These are phyloP conservation scores for Buceros bicornis DNA, from an alignment of 2,797 vertebrate genomes.

Conservation along the genomic window DNA sequence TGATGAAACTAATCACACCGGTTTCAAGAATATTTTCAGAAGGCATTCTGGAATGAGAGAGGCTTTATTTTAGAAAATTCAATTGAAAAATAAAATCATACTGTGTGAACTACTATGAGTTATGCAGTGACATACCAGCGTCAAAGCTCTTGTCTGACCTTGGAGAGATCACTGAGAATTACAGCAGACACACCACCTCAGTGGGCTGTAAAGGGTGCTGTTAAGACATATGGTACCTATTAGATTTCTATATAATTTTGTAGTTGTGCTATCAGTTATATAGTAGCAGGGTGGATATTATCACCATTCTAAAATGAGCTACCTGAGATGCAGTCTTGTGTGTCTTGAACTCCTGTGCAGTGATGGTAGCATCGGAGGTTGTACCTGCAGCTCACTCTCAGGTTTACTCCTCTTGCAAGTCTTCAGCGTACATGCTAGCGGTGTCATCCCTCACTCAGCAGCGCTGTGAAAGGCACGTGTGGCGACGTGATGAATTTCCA, in stretches of 20 bases:
- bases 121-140: background rate
- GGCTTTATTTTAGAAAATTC: background rate
- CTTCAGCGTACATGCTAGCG: background rate
- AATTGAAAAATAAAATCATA: background rate
- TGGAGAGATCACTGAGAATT: background rate
- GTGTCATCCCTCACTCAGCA: background rate
- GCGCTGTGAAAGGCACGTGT: background rate
- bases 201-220: background rate
- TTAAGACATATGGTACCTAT: background rate
- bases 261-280: background rate
- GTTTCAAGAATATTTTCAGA: background rate
- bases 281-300: background rate
- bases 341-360: background rate
- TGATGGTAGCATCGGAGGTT: background rate
- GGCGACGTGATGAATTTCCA: background rate
- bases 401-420: background rate
- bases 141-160: background rate
- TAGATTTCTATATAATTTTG: background rate
- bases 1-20: background rate
- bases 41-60: background rate
- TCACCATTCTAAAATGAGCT: background rate
- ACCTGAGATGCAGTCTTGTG: background rate
- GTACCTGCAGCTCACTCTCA: background rate
- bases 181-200: background rate
- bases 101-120: background rate